Percentiles rank a stretch among this genome's conserved stretches.
phyloP scores from a whole-genome alignment of 2,113 vertebrate genomes.

The Numenius arquata region DNA sequence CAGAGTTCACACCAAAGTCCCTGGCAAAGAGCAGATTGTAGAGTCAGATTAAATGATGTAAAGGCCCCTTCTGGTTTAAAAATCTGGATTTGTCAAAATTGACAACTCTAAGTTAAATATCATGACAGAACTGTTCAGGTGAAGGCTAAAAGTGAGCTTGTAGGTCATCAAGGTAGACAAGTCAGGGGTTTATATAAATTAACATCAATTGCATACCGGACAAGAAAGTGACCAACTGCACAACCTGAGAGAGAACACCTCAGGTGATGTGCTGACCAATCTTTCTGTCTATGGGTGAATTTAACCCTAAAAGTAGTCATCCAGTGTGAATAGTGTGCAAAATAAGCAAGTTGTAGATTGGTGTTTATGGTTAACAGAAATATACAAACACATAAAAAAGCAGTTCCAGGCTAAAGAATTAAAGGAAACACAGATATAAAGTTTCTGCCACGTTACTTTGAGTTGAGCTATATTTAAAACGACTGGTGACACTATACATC shows the following conservation, averaged over 20 bases:
- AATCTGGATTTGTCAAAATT: not conserved
- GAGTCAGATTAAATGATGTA: not conserved
- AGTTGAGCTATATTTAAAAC: not conserved
- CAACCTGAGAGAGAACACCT: not conserved
- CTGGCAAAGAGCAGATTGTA: not conserved
- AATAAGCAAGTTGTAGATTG: not conserved
- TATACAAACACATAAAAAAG: not conserved
- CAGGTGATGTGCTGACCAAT: not conserved
- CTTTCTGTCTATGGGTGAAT: not conserved
- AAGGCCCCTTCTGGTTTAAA: not conserved
- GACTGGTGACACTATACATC: not conserved
- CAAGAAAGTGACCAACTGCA: not conserved
- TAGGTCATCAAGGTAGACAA: not conserved
- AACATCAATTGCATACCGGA: not conserved
- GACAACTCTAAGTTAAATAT: not conserved
- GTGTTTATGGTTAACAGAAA: not conserved
- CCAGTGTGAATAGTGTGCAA: not conserved
- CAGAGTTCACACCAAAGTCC: not conserved
- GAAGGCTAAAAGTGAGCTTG: not conserved
- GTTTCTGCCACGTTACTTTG: not conserved
- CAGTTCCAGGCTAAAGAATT: not conserved
- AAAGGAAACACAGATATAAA: not conserved
- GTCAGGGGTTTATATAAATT: not conserved
- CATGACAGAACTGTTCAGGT: not conserved
- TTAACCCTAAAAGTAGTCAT: not conserved